Base-by-base conservation (phyloP, 2,888 invertebrate genomes). In the Ophioninae sp. region DNA sequence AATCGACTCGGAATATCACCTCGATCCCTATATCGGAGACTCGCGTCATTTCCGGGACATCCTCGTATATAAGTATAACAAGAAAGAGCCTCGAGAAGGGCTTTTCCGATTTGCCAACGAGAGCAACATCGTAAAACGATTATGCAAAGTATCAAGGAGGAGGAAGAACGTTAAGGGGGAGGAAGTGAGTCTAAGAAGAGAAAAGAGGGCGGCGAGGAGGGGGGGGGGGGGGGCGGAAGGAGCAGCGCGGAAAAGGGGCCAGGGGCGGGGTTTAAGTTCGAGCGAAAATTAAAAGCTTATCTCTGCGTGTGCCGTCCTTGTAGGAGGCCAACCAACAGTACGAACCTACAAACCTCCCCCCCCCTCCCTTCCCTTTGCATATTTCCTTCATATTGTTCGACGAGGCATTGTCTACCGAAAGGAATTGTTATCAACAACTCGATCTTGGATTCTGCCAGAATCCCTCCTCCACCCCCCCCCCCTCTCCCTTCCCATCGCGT, bases 201-300 rank as follows among this genome's bases (percentile, higher is more conserved):
- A 61, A 61, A 57, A 68, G 56, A 57, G 69, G 20, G 21, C n/a
- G n/a, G n/a, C n/a, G n/a, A n/a, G n/a, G n/a, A n/a, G n/a, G n/a
- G n/a, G n/a, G n/a, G n/a, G n/a, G n/a, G n/a, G n/a, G n/a, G n/a
- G n/a, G n/a, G n/a, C n/a, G n/a, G n/a, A n/a, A n/a, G n/a, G n/a
- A n/a, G n/a, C n/a, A n/a, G n/a, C n/a, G n/a, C n/a, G n/a, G n/a
- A n/a, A n/a, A n/a, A n/a, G n/a, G n/a, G n/a, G n/a, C n/a, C n/a
- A n/a, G n/a, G 77, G 37, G 17, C 13, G 75, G 70, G 80, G 86
- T 90, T 88, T 89, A 89, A 90, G 83, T 80, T 86, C 79, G 84
- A 82, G 85, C 80, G 89, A 90, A 89, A 90, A 90, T 90, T 89
- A 90, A 90, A 90, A 90, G 90, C 90, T 90, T 89, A 90, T 90